Base-by-base conservation (phyloP, 2,797 vertebrate genomes). In the Microcaecilia unicolor region DNA sequence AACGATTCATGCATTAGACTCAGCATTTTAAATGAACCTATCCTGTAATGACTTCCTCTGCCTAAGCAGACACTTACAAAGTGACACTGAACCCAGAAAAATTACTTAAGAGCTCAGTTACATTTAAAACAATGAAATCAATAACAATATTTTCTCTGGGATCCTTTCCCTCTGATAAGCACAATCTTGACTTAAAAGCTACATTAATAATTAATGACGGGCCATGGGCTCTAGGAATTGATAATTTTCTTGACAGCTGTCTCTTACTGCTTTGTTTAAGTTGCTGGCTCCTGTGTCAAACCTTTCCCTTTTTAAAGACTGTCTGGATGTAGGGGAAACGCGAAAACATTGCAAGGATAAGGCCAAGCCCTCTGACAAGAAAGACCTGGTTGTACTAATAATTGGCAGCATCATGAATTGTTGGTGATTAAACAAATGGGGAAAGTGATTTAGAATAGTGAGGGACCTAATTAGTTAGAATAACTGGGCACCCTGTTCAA, bases 91-190 rank as follows among this genome's bases (percentile, higher is more conserved):
- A 78, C 80, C 72, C 74, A 67, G 67, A 81, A 82, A 87, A 85
- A 83, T 82, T 88, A 85, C 86, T 90, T 87, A 89, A 91, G 76
- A 74, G 84, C 92, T 96, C 86, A 45, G 76, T 93, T 97, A 91
- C 92, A 71, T 83, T 83, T 89, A 86, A 91, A 91, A 88, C 66
- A 74, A 84, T 83, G 56, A 74, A 90, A 97, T 97, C 92, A 90
- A 97, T 97, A 95, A 85, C 84, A 94, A 95, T 95, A 95, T 97
- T 95, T 94, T 92, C 87, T 76, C 74, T 79, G 66, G 67, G 69
- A 83, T 74, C 81, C 80, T 81, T 83, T 84, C 64, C 67, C 67
- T 76, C 74, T 67, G 70, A 89, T 87, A 88, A 85, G 84, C 72
- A 80, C 84, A 87, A 82, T 83, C 81, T 76, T 84, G 74, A 68